A percentile compares a stretch with the other conserved stretches of the same genome.
Evolutionary conservation across 2,888 invertebrate genomes (phyloP).

Genomic region (Apotomis betuletana): DNA sequence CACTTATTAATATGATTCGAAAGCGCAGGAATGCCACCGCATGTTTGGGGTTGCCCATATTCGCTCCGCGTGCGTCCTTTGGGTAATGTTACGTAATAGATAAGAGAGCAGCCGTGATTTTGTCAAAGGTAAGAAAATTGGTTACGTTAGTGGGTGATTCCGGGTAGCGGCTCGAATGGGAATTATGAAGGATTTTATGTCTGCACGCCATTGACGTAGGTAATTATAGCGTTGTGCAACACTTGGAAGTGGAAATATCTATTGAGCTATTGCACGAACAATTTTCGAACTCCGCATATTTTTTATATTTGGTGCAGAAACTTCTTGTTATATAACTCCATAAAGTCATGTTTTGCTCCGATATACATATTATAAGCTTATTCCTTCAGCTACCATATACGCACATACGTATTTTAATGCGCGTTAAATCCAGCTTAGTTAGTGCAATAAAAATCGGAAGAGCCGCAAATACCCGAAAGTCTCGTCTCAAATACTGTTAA

Average conservation of each 20-base stretch:
- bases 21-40: slow-evolving; percentile 57
- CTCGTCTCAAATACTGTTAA: slow-evolving; percentile 1
- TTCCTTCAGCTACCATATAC: no score
- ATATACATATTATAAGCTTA: no score
- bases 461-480: no score
- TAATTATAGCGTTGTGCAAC: slow-evolving; percentile 10
- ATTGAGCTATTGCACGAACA: no score
- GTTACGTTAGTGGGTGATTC: slow-evolving; percentile 79
- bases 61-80: slow-evolving; percentile 77
- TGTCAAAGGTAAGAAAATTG: slow-evolving; percentile 84
- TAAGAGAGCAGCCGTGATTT: slow-evolving; percentile 75
- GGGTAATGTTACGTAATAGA: slow-evolving; percentile 82
- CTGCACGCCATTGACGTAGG: slow-evolving; percentile 18
- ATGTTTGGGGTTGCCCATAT: slow-evolving; percentile 63
- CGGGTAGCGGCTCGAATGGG: slow-evolving; percentile 65
- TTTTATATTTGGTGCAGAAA: no score
- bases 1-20: slow-evolving; percentile 69
- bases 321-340: no score
- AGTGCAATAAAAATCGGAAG: not conserved
- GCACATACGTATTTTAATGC: no score
- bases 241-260: no score
- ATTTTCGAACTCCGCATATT: no score
- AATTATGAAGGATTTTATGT: slow-evolving; percentile 55
- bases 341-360: no score
- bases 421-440: no score